Evolutionary conservation across 1,140 invertebrate species (phyloP), one percentile per base, ranked within the genome.

Genomic region (Venturia canescens): DNA sequence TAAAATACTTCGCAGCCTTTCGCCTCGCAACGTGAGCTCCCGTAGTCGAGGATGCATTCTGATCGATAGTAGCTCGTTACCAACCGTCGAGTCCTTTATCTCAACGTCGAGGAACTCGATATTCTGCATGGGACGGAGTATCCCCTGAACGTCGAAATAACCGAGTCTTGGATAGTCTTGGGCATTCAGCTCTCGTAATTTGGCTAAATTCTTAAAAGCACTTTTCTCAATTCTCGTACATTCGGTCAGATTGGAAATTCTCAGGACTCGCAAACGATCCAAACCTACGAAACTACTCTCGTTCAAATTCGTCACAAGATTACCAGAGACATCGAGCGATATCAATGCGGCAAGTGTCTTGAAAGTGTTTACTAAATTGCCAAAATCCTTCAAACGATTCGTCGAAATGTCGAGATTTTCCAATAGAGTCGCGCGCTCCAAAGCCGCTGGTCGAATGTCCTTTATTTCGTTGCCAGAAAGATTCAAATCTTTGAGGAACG

Each of bases 401-500:
- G 94, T 86, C 0, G 97, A 97, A 0, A 98, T 76, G 89, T 98
- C 96, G 21, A 98, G 88, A 0, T 92, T 94, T 88, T 97, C 95
- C 16, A 98, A 87, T 60, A 97, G 91, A 4, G 96, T 97, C 0
- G 96, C 95, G 16, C 96, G 91, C 82, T 96, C 94, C 85, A 98
- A 96, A 1, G 94, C 93, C 78, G 93, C 93, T 7, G 94, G 91
- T 21, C 93, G 92, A 9, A 98, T 90, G 48, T 93, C 91, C 0
- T 91, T 91, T 31, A 98, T 95, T 66, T 94, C 93, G 87, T 98
- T 98, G 34, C 93, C 90, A 0, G 96, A 97, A 9, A 98, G 86
- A 91, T 98, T 97, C n/a, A 98, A 90, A 78, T 92, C 90, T 81
- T 95, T 94, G 50, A 98, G 92, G 86, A 98, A 98, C 7, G 97